Base-by-base conservation (phyloP, 2,797 vertebrate genomes). In the Glyptemys insculpta region DNA sequence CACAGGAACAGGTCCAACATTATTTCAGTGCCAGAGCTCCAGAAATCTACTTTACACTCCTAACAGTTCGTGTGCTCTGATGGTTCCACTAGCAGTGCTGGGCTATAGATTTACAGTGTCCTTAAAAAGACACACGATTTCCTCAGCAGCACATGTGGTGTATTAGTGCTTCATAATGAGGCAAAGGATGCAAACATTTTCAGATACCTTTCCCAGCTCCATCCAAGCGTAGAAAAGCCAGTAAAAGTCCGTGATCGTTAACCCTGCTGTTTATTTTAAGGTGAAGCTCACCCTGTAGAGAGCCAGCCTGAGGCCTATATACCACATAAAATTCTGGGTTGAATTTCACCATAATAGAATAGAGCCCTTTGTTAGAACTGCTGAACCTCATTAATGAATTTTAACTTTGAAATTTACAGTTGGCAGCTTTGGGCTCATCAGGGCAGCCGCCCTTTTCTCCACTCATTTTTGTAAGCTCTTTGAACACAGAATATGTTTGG, bases 1-100 rank as follows among this genome's bases (percentile, higher is more conserved):
- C 49, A 68, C 23, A 72, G 49, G 41, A 18, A 5, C 86, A 47
- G 12, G 52, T 47, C 56, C 65, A 23, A 29, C 37, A 25, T 76
- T 85, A 31, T 10, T 82, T 93, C 25, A 37, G 65, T 90, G 83
- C 82, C 59, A 79, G 5, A 31, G 82, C 18, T 80, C n/a, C 84
- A 83, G 90, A 91, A 86, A 93, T 87, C 90, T n/a, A 14, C 82
- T 92, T 82, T 82, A 59, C 44, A 10, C n/a, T 78, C 19, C 19
- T 54, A 49, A 47, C 9, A 86, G 41, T 23, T 44, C 59, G 0
- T 89, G 78, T 87, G 3, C 62, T 9, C 80, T 37, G 47, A 83
- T 94, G 92, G 54, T 49, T 81, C 12, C 0, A 0, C n/a, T 52
- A 37, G 44, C 80, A 86, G 44, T 49, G 27, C 44, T 72, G 65